Evolutionary conservation across 2,113 vertebrate species (phyloP).

Genomic region (Caretta caretta): DNA sequence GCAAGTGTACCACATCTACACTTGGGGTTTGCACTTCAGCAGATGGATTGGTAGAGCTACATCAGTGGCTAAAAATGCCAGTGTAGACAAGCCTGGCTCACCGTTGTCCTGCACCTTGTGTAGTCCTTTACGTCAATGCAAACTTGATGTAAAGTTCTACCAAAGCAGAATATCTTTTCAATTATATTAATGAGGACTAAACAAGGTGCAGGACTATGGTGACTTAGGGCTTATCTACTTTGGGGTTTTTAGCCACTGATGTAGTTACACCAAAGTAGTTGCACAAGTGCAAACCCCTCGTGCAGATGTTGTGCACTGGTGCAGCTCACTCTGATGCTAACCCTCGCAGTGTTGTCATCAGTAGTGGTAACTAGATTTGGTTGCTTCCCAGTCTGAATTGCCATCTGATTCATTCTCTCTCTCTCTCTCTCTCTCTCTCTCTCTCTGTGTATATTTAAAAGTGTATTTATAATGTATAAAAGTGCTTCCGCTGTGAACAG

Average conservation of each 20-base stretch:
- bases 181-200: not conserved
- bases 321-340: not conserved
- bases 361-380: not conserved
- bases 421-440: no score
- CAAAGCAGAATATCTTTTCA: not conserved
- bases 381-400: not conserved
- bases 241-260: not conserved
- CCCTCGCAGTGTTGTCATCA: not conserved
- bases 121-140: not conserved
- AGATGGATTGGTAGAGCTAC: not conserved
- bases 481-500: conserved; percentile 1
- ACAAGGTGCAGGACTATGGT: not conserved
- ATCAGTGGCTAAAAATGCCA: not conserved
- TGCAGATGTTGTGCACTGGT: not conserved
- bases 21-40: not conserved
- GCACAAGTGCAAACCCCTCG: not conserved
- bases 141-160: not conserved
- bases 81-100: not conserved
- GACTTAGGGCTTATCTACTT: not conserved
- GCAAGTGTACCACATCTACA: rapidly evolving
- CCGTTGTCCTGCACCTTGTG: not conserved
- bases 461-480: not conserved
- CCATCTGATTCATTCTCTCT: not conserved
- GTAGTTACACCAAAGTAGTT: not conserved
- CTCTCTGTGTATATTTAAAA: not conserved